Conservation (phyloP, 2,888 invertebrate species). For the Macroteleia sp. region DNA sequence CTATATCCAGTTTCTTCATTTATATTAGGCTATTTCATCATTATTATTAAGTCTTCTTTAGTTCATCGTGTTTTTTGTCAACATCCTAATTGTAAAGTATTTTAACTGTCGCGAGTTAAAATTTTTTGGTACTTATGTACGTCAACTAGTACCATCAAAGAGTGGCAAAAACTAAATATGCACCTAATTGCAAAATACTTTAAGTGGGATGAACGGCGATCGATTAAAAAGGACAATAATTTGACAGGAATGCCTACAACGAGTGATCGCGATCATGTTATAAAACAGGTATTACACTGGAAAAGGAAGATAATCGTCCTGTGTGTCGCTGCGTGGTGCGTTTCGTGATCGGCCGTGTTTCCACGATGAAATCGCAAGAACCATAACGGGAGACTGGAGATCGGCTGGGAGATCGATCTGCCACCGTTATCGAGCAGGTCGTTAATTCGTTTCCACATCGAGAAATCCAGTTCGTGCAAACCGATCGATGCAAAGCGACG, state of each 20-base stretch:
- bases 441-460: constrained; percentile 68
- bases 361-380: constrained; percentile 51
- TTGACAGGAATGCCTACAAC: constrained; percentile 46
- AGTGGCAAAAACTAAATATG: constrained; percentile 13
- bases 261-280: constrained; percentile 56
- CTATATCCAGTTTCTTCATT: no score
- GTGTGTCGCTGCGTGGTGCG: constrained; percentile 56
- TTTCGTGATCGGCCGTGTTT: constrained; percentile 57
- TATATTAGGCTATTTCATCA: no score
- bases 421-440: constrained; percentile 66
- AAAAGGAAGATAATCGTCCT: constrained; percentile 60
- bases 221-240: constrained; percentile 56
- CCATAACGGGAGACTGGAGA: constrained; percentile 63
- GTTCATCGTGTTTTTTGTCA: no score
- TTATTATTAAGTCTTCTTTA: no score
- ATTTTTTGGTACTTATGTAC: background rate
- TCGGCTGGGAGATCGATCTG: constrained; percentile 65
- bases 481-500: constrained; percentile 67
- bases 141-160: background rate
- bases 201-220: constrained; percentile 1
- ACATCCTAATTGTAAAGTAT: constrained; percentile 19
- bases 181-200: constrained; percentile 26
- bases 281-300: constrained; percentile 60
- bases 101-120: background rate
- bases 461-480: constrained; percentile 67